Evolutionary conservation across 2,113 vertebrate genomes (phyloP).

Genomic region (Aepyceros melampus): DNA sequence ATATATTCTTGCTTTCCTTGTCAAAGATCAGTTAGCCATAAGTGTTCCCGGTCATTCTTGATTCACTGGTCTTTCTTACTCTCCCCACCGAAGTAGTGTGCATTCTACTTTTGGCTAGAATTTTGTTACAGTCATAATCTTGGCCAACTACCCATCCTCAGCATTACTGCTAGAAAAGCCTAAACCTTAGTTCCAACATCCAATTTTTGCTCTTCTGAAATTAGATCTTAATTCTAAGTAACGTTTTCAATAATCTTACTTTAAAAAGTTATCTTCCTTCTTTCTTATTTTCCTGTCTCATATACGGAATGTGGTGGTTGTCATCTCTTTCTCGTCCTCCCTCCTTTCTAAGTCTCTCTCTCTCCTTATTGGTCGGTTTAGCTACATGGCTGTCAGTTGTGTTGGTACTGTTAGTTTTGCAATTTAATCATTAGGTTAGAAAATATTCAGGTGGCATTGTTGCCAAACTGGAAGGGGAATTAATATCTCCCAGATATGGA

Average conservation of each 20-base stretch:
- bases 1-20: background rate
- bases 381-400: background rate
- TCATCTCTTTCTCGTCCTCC: background rate
- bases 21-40: background rate
- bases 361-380: background rate
- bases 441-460: background rate
- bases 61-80: background rate
- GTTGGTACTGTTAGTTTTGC: background rate
- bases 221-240: background rate
- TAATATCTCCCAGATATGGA: background rate
- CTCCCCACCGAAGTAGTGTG: background rate
- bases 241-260: background rate
- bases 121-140: background rate
- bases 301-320: background rate
- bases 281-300: background rate
- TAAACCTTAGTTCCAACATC: background rate
- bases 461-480: background rate
- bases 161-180: background rate
- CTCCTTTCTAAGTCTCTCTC: background rate
- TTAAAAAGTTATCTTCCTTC: background rate
- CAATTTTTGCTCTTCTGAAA: background rate
- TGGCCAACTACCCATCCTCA: background rate
- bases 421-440: background rate
- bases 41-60: background rate
- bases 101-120: background rate